phyloP scores from a whole-genome alignment of 2,113 vertebrate genomes.

The Ciconia stormi region DNA sequence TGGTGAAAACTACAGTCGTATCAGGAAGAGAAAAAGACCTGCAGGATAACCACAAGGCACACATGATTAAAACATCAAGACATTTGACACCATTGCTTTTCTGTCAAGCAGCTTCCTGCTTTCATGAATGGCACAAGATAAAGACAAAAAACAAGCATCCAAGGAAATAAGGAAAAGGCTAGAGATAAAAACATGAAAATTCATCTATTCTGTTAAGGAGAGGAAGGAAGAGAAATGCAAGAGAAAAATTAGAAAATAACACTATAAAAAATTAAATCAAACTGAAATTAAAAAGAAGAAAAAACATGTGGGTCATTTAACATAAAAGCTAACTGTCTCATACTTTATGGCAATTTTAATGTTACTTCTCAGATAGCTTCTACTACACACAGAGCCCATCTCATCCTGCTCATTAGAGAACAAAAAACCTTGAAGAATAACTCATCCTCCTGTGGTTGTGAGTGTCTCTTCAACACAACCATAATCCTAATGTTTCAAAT shows the following conservation, averaged over 20 bases:
- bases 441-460: background rate
- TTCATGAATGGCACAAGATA: background rate
- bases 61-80: background rate
- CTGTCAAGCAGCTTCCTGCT: background rate
- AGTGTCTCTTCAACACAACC: background rate
- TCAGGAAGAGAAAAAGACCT: background rate
- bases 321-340: background rate
- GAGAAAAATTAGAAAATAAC: background rate
- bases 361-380: background rate
- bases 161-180: background rate
- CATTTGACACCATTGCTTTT: background rate
- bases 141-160: background rate
- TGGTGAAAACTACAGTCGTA: background rate
- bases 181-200: background rate
- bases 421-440: background rate
- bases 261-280: background rate
- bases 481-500: background rate
- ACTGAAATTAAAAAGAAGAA: background rate
- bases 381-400: background rate
- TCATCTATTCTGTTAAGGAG: background rate
- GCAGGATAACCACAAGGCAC: background rate
- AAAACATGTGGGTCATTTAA: background rate
- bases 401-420: background rate
- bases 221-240: background rate
- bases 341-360: background rate